These are phyloP conservation scores for Nomada lathburiana DNA, from an alignment of 2,888 invertebrate genomes.

Conservation along the genomic window DNA sequence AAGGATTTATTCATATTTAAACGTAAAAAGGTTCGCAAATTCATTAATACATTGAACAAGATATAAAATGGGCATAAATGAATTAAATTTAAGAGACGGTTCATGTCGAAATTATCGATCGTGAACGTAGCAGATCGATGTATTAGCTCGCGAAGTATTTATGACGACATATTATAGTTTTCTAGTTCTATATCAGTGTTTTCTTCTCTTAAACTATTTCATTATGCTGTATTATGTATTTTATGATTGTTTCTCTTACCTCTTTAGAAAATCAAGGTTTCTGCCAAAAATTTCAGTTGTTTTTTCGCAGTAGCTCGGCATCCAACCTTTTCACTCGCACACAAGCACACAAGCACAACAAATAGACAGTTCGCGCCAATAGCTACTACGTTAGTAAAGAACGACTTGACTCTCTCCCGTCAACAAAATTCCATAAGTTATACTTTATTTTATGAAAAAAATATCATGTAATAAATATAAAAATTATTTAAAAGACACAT, in stretches of 20 bases:
- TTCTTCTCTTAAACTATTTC: neutral
- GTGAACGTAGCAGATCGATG: neutral
- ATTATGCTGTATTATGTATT: no score
- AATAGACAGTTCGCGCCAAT: neutral
- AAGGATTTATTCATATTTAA: no score
- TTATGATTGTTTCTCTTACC: neutral
- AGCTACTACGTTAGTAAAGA: neutral
- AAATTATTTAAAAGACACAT: neutral
- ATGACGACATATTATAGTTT: slow-evolving; percentile 1
- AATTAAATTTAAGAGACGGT: neutral
- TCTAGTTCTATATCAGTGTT: slow-evolving; percentile 1
- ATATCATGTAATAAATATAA: neutral
- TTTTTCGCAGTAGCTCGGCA: neutral
- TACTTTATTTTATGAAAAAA: neutral
- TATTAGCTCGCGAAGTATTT: neutral
- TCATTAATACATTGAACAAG: neutral
- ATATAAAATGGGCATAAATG: neutral
- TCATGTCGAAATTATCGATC: neutral
- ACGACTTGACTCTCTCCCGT: neutral
- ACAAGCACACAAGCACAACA: neutral
- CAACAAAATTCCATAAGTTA: neutral
- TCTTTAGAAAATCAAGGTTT: neutral
- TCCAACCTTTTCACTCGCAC: neutral
- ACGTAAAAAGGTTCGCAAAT: neutral
- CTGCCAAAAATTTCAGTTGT: neutral